Evolutionary conservation across 2,888 invertebrate genomes (phyloP).

Genomic region (Allygus modestus): DNA sequence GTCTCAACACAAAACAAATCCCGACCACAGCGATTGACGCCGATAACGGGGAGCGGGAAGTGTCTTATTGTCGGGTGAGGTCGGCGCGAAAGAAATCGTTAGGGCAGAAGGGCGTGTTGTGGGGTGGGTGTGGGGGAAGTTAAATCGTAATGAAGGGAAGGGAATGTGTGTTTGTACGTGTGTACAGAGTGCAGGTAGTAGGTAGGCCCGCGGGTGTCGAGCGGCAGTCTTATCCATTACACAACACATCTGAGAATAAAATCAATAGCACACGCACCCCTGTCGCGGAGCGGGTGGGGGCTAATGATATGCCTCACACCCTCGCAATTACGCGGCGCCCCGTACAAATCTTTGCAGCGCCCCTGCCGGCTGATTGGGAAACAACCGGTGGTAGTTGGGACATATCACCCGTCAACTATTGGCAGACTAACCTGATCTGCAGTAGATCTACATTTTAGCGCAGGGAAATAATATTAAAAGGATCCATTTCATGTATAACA

Average conservation of each 20-base stretch:
- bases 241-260: conserved; percentile 63
- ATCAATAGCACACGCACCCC: conserved; percentile 63
- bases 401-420: too few species aligned
- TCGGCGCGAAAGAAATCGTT: conserved; percentile 55
- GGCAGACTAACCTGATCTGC: too few species aligned
- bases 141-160: conserved; percentile 57
- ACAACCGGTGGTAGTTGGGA: background rate
- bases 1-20: too few species aligned
- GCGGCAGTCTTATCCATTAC: conserved; percentile 56
- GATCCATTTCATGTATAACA: too few species aligned
- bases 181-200: background rate
- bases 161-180: conserved; percentile 12
- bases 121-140: conserved; percentile 17
- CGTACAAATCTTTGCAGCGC: conserved; percentile 6
- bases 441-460: too few species aligned
- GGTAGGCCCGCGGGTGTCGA: background rate
- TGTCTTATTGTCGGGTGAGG: conserved; percentile 28
- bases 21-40: background rate
- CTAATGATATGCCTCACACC: conserved; percentile 57
- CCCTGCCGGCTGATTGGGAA: background rate
- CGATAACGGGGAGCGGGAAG: conserved; percentile 26
- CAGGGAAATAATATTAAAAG: too few species aligned
- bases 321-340: conserved; percentile 24
- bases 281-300: conserved; percentile 24
- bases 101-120: conserved; percentile 18